Evolutionary conservation across 2,797 vertebrate genomes (phyloP).

Genomic region (Propithecus deckenii): DNA sequence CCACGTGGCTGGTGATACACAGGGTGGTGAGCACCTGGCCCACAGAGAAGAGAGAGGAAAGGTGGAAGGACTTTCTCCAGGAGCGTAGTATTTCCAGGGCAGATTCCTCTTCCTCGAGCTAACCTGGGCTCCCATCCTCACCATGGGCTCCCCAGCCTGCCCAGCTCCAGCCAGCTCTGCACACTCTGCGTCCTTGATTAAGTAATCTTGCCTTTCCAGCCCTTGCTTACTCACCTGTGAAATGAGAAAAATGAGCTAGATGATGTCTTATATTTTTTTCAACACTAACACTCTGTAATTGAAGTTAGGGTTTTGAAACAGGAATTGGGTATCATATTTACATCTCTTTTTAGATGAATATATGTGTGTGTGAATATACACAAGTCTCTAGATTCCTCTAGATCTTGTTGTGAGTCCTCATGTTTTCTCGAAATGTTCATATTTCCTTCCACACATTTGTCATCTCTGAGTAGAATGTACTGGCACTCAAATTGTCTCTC

Average conservation of each 20-base stretch:
- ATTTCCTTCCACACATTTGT: not conserved
- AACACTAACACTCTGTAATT: not conserved
- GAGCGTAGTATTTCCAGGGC: not conserved
- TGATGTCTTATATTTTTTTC: not conserved
- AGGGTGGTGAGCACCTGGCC: not conserved
- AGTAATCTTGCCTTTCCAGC: not conserved
- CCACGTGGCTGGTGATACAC: rapidly evolving
- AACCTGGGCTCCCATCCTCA: not conserved
- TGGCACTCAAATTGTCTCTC: not conserved
- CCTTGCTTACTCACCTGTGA: not conserved
- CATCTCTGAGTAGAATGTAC: not conserved
- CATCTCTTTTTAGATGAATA: not conserved
- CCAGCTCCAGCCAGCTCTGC: not conserved
- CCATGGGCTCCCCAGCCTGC: not conserved
- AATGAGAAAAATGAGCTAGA: not conserved
- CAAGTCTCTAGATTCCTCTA: not conserved
- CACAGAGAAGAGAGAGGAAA: not conserved
- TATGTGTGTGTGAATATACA: not conserved
- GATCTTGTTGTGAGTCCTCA: not conserved
- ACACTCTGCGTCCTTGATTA: not conserved
- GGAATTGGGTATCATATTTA: not conserved
- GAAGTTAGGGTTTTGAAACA: not conserved
- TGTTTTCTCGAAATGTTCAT: not conserved
- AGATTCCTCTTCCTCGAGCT: not conserved
- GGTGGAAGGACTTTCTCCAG: not conserved